Evolutionary conservation across 2,888 invertebrate genomes (phyloP).

Genomic region (Autographa gamma): DNA sequence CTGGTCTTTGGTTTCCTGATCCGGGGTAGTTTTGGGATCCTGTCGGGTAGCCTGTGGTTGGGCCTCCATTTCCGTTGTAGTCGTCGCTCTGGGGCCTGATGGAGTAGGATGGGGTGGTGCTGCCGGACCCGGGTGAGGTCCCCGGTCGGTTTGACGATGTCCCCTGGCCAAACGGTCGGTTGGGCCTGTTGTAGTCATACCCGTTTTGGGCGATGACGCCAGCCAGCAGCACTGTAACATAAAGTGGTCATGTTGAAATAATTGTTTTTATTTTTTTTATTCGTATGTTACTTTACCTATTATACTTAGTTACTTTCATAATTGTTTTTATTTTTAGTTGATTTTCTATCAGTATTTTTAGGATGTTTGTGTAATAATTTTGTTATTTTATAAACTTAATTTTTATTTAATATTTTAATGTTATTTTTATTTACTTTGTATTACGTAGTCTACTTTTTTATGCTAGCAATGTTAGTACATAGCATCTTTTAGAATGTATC

Average conservation of each 20-base stretch:
- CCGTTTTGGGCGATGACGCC: constrained; percentile 89
- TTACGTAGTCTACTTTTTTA: neutral
- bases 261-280: neutral
- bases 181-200: constrained; percentile 93
- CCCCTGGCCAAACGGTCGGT: constrained; percentile 87
- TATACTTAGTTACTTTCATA: neutral
- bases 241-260: neutral
- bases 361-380: neutral
- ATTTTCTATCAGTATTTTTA: neutral
- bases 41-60: constrained; percentile 71
- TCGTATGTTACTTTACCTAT: neutral
- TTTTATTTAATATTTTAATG: neutral
- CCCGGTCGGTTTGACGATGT: constrained; percentile 73
- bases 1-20: constrained; percentile 44
- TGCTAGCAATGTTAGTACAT: neutral
- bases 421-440: neutral
- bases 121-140: constrained; percentile 46
- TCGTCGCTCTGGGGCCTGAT: constrained; percentile 66
- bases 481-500: neutral
- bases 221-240: constrained; percentile 81
- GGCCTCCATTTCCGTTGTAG: constrained; percentile 62
- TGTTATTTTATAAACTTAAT: neutral
- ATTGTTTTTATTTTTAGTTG: neutral
- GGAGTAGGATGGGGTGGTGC: constrained; percentile 72
- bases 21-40: constrained; percentile 72